phyloP scores from a whole-genome alignment of 2,888 invertebrate genomes.

The Asteroscopus sphinx region DNA sequence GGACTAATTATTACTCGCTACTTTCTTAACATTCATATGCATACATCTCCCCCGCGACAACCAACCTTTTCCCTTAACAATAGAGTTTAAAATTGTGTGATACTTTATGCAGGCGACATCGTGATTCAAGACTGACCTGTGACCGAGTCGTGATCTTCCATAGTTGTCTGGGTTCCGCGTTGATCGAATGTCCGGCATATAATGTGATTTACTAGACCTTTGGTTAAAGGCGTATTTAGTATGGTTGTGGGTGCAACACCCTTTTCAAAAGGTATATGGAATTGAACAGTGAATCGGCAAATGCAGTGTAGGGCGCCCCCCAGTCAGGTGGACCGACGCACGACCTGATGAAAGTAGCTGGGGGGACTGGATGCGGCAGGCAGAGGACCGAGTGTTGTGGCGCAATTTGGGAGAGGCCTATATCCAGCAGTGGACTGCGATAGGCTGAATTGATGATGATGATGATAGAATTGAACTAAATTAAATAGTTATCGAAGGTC shows the following conservation, averaged over 20 bases:
- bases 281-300: too few species aligned
- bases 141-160: constrained; percentile 61
- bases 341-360: too few species aligned
- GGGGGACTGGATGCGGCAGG: too few species aligned
- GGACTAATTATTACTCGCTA: constrained; percentile 20
- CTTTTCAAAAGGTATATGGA: neutral
- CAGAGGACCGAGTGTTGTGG: too few species aligned
- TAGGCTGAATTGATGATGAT: too few species aligned
- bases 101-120: constrained; percentile 48
- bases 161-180: constrained; percentile 45
- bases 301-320: too few species aligned
- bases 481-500: too few species aligned
- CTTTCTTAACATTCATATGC: constrained; percentile 30
- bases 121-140: constrained; percentile 55
- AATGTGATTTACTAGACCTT: constrained; percentile 48
- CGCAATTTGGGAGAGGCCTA: too few species aligned
- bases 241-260: neutral
- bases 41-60: neutral
- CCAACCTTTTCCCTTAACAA: neutral
- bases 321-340: too few species aligned
- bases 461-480: too few species aligned
- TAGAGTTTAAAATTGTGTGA: constrained; percentile 29
- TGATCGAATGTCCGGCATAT: constrained; percentile 50
- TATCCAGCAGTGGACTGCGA: too few species aligned
- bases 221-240: constrained; percentile 14